A percentile compares a stretch with the other conserved stretches of the same genome.
Conservation (phyloP, 2,888 invertebrate genomes). For the Ellobium chinense region DNA sequence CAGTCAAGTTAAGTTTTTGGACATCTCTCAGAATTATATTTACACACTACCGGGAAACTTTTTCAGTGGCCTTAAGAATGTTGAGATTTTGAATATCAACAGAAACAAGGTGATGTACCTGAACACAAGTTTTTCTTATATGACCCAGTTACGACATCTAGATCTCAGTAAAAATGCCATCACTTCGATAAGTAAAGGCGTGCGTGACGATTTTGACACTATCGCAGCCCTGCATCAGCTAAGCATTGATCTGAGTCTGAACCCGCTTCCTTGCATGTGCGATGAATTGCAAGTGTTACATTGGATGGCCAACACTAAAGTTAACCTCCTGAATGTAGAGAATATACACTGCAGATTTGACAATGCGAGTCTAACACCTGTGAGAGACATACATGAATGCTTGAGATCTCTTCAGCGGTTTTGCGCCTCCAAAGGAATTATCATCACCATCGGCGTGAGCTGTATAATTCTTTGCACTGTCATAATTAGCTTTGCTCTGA, state of each 20-base stretch:
- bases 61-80: not conserved
- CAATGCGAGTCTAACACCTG: no score
- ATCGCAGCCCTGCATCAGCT: not conserved
- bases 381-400: no score
- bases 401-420: no score
- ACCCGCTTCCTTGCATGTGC: conserved; percentile 28
- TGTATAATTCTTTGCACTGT: not conserved
- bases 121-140: not conserved
- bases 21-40: conserved; percentile 17
- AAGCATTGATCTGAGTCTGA: not conserved
- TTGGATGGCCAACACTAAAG: conserved; percentile 31
- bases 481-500: not conserved
- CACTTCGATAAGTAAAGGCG: not conserved
- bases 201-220: not conserved
- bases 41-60: not conserved
- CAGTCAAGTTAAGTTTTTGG: not conserved
- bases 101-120: not conserved
- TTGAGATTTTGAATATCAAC: not conserved
- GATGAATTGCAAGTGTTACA: not conserved
- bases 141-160: not conserved
- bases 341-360: conserved; percentile 24
- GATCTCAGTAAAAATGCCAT: conserved; percentile 7
- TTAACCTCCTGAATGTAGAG: no score
- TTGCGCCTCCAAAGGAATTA: not conserved
- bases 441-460: no score